These are phyloP conservation scores for Pipa parva DNA, from an alignment of 2,113 vertebrate species.

Conservation along the genomic window DNA sequence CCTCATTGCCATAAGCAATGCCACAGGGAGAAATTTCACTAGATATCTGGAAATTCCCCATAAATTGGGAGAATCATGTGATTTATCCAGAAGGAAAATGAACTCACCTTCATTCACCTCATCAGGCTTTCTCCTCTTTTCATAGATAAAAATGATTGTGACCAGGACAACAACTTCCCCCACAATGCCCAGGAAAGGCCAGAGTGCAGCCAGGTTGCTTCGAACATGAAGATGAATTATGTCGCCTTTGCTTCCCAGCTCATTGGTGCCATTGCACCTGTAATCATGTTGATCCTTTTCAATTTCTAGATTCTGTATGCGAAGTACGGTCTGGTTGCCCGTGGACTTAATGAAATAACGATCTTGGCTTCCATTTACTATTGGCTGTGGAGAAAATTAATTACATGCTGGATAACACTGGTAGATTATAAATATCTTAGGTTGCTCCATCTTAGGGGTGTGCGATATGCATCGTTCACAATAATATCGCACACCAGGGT, in stretches of 20 bases:
- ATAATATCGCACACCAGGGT: no score
- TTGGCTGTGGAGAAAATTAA: constrained; percentile 39
- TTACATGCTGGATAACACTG: background rate
- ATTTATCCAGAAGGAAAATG: no score
- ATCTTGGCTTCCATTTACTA: constrained; percentile 60
- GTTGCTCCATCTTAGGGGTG: no score
- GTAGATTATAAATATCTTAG: no score
- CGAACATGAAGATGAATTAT: constrained; percentile 74
- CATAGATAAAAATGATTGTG: constrained; percentile 93
- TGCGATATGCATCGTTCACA: no score
- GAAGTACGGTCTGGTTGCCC: constrained; percentile 63
- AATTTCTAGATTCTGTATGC: constrained; percentile 61
- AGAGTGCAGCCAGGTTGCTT: constrained; percentile 85
- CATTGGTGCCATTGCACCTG: constrained; percentile 63
- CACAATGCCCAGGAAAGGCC: constrained; percentile 96
- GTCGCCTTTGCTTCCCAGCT: background rate
- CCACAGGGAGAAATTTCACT: no score
- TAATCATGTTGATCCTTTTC: constrained; percentile 70
- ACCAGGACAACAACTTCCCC: constrained; percentile 89
- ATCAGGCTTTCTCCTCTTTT: constrained; percentile 93
- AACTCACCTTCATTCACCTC: constrained; percentile 82
- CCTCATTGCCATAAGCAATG: no score
- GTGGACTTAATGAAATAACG: constrained; percentile 66
- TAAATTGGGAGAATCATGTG: no score
- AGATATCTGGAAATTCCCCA: no score